Evolutionary conservation across 2,797 vertebrate genomes (phyloP), one percentile per base, ranked within the genome.

Genomic region (Catharus ustulatus): DNA sequence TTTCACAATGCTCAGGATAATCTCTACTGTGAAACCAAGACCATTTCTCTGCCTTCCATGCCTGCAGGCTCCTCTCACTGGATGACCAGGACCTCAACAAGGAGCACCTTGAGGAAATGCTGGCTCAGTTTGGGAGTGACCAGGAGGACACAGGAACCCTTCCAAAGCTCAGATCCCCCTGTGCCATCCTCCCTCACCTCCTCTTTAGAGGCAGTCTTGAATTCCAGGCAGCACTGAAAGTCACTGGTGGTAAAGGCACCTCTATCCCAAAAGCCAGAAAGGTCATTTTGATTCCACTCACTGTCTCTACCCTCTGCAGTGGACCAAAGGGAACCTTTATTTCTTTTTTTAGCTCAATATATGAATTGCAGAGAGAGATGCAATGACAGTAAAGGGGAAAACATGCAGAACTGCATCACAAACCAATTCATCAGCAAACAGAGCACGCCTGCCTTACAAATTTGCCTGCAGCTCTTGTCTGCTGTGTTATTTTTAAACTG

Each of bases 401-500:
- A 74, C 87, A 91, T 84, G 93, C 84, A 94, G 91, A 91, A 81
- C 88, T 97, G 95, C 95, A 89, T 83, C 77, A 85, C 91, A 90
- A 94, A 89, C 93, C 49, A n/a, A 67, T 87, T 93, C 83, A 96
- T 96, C 95, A 96, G 93, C 61, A 96, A 94, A 71, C 95, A 95
- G 93, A 94, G 91, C 95, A 96, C 62, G 90, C 93, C 51, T 83
- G 94, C 94, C 83, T 87, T 93, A 89, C 71, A 80, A 58, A 90
- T 96, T 92, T 93, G 90, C 94, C 91, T 93, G 94, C 93, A 94
- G 95, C 86, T 95, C 90, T 90, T 94, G 93, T 94, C 91, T 93
- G 85, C 87, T 93, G 88, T 90, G 91, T 93, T 97, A 97, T 97
- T 97, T 96, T 97, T 96, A 96, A 96, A 94, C 90, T 85, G 91